These are phyloP conservation scores for Eptatretus burgeri DNA, from an alignment of 2,113 vertebrate genomes.

Conservation along the genomic window DNA sequence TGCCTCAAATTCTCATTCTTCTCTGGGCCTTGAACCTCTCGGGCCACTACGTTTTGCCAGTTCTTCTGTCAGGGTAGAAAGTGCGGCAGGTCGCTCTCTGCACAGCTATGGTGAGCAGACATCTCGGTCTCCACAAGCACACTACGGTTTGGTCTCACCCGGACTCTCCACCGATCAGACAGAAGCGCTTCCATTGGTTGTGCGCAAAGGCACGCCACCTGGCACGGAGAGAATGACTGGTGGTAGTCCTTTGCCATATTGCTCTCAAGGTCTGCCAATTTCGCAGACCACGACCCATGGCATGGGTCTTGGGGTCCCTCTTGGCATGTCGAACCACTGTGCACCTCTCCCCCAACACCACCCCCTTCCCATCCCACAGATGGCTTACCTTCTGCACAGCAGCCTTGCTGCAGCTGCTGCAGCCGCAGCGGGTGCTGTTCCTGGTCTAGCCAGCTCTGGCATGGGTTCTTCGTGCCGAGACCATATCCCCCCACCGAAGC, in stretches of 20 bases:
- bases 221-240: neutral
- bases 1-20: too few species aligned
- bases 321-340: neutral
- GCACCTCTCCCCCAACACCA: neutral
- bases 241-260: too few species aligned
- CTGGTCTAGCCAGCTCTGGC: too few species aligned
- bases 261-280: neutral
- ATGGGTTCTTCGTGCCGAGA: too few species aligned
- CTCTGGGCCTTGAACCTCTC: too few species aligned
- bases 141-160: neutral
- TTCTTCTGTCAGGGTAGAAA: too few species aligned
- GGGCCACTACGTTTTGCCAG: too few species aligned
- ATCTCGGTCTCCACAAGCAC: neutral
- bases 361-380: slow-evolving; percentile 1
- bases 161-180: slow-evolving; percentile 2
- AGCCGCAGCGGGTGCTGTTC: neutral
- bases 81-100: too few species aligned
- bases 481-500: too few species aligned
- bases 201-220: neutral
- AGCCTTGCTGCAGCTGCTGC: slow-evolving; percentile 3
- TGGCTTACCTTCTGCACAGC: slow-evolving; percentile 4
- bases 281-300: slow-evolving; percentile 1
- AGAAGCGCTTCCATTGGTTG: neutral
- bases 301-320: slow-evolving; percentile 1
- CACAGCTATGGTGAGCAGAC: too few species aligned